phyloP scores from a whole-genome alignment of 1,140 invertebrate genomes.

The Maconellicoccus hirsutus region DNA sequence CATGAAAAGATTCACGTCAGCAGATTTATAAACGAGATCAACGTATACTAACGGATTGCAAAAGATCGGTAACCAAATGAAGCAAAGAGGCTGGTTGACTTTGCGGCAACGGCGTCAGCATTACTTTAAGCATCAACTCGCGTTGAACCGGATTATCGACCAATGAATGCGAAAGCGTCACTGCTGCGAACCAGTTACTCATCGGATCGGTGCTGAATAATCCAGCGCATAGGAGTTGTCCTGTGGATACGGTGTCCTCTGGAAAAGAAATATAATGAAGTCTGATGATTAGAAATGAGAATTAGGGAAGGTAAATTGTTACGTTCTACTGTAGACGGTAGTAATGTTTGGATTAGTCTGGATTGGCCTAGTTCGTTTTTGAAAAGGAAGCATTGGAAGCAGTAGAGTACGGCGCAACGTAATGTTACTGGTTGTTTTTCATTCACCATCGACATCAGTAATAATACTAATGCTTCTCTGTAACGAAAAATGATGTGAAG shows the following conservation, averaged over 20 bases:
- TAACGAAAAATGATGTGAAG: background rate
- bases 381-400: conserved; percentile 91
- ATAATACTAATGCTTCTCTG: conserved; percentile 83
- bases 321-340: conserved; percentile 72
- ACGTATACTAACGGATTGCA: conserved; percentile 52
- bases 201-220: conserved; percentile 80
- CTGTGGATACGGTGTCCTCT: conserved; percentile 47
- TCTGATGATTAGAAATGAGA: background rate
- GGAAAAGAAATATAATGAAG: conserved; percentile 28
- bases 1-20: background rate
- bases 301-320: background rate
- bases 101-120: conserved; percentile 75
- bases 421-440: conserved; percentile 90
- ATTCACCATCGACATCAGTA: conserved; percentile 98
- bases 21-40: background rate
- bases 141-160: conserved; percentile 81
- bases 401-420: conserved; percentile 90
- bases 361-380: conserved; percentile 84
- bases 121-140: conserved; percentile 82
- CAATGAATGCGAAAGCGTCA: conserved; percentile 82
- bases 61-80: conserved; percentile 69
- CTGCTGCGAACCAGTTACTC: conserved; percentile 95
- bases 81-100: conserved; percentile 75
- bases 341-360: conserved; percentile 77
- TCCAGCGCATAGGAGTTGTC: conserved; percentile 88